Conservation (phyloP, 2,888 invertebrate genomes). For the Palloptera scutellata region DNA sequence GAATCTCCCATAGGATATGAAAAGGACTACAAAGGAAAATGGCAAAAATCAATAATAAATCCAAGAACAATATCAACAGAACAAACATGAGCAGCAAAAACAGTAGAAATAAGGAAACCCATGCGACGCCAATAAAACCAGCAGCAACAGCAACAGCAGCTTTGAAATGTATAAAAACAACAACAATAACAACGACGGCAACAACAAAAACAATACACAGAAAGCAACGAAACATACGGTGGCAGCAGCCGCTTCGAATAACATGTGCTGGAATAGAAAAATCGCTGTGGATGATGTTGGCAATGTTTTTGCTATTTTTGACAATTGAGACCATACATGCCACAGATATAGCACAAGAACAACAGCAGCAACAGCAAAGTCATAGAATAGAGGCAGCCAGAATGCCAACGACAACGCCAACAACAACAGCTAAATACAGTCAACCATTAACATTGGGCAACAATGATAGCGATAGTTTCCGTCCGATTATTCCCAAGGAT, state of each 20-base stretch:
- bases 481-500: constrained; percentile 53
- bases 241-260: not conserved
- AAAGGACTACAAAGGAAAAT: not conserved
- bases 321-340: no score
- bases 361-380: constrained; percentile 6
- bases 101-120: not conserved
- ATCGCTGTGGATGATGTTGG: no score
- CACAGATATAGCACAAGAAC: not conserved
- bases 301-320: no score
- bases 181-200: constrained; percentile 23
- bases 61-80: not conserved
- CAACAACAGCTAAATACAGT: constrained; percentile 37
- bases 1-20: not conserved
- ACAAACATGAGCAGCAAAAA: constrained; percentile 15
- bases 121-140: constrained; percentile 1
- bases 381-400: not conserved
- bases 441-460: constrained; percentile 45
- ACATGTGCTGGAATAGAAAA: not conserved
- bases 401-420: constrained; percentile 19
- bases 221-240: not conserved
- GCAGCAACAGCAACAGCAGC: constrained; percentile 18
- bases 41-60: constrained; percentile 7
- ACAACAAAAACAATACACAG: constrained; percentile 2
- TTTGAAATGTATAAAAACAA: not conserved
- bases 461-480: constrained; percentile 52